Base-by-base conservation (phyloP, 2,888 invertebrate genomes). In the Epinotia nisella region DNA sequence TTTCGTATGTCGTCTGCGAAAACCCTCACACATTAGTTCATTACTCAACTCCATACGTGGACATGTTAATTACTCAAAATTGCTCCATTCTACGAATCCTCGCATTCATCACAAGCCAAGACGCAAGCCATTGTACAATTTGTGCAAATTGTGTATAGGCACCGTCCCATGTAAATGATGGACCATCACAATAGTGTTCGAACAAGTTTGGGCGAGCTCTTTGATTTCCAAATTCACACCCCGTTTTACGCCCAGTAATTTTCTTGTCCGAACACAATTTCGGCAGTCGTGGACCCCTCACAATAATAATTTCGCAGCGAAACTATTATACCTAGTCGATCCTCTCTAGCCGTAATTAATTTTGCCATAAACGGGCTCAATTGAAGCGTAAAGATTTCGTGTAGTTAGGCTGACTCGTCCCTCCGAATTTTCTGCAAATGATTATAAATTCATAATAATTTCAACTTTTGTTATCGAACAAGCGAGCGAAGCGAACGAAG, bases 261-360 rank as follows among this genome's bases (percentile, higher is more conserved):
- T 93, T 93, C 93, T 93, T 93, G 92, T 91, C 92, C 92, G 92
- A 92, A 91, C 92, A 93, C 92, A 92, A 92, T 92, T 91, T 90
- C 85, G 87, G 79, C 84, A 78, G 85, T 82, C 80, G 81, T 79
- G 84, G 89, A 83, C 85, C 91, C 89, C 87, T 90, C 92, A 89
- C 90, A 90, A 93, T 92, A 92, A 92, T 91, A 92, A 92, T 93
- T 91, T 91, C 86, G 86, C 84, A 82, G 88, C 86, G 91, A 91
- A 93, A 93, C 92, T 93, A 93, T 93, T 90, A 92, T 92, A n/a
- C n/a, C n/a, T n/a, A 90, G 92, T 88, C 90, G 91, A 91, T 88
- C 92, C 92, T 90, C 90, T 90, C 91, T 84, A 88, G 90, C 90
- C 87, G 91, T 92, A 93, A 93, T 93, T 93, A 93, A 92, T 93